Conservation (phyloP, 2,888 invertebrate genomes). For the Sussaba pulchella region DNA sequence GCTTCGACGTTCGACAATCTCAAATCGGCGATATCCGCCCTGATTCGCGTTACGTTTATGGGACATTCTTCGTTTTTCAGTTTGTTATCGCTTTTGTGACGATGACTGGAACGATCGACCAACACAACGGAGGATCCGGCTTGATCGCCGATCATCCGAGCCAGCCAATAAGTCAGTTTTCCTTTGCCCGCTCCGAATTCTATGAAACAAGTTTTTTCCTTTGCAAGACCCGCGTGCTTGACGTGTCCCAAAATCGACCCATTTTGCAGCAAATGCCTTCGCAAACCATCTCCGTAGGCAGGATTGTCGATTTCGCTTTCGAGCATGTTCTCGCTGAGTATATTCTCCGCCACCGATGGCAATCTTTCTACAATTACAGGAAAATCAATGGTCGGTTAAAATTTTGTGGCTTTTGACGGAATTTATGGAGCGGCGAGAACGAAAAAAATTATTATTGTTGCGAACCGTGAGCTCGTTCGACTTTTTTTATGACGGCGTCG, state of each 20-base stretch:
- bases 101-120: constrained; percentile 92
- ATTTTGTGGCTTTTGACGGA: not conserved
- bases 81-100: constrained; percentile 92
- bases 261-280: constrained; percentile 92
- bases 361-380: constrained; percentile 74
- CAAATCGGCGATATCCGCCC: constrained; percentile 94
- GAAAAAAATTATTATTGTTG: not conserved
- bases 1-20: constrained; percentile 86
- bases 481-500: constrained; percentile 76
- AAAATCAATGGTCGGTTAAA: not conserved
- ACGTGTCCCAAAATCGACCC: constrained; percentile 91
- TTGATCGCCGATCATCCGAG: constrained; percentile 86
- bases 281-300: constrained; percentile 87
- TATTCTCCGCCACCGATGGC: constrained; percentile 82
- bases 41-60: constrained; percentile 87
- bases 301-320: constrained; percentile 85
- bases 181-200: constrained; percentile 97
- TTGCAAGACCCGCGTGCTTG: constrained; percentile 87
- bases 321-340: constrained; percentile 84
- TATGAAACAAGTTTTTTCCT: constrained; percentile 89
- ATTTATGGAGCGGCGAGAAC: too few relatives aligned
- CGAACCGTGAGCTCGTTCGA: constrained; percentile 78
- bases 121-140: constrained; percentile 87
- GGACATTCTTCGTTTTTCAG: constrained; percentile 84
- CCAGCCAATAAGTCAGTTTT: constrained; percentile 92